Percentiles rank a stretch among this genome's conserved stretches.
Evolutionary conservation across 2,888 invertebrate species (phyloP).

Genomic region (Ernsta delagoae): DNA sequence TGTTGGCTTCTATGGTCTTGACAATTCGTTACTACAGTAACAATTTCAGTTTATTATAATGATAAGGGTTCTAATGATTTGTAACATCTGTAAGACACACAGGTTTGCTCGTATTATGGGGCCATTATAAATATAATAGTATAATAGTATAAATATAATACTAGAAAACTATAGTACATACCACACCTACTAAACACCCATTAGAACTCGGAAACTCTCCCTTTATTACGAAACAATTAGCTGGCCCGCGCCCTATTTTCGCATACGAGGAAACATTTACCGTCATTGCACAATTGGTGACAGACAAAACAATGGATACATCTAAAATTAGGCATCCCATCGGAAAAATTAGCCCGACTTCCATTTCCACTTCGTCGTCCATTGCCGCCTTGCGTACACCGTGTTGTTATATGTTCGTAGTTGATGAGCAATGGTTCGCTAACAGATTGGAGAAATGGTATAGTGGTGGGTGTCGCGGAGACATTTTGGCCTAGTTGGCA

Average conservation of each 20-base stretch:
- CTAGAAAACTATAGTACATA: too few species aligned
- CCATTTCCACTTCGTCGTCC: conserved; percentile 34
- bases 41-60: too few species aligned
- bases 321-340: conserved; percentile 61
- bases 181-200: too few species aligned
- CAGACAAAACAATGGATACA: conserved; percentile 75
- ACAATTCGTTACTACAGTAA: too few species aligned
- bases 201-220: conserved; percentile 40
- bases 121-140: too few species aligned
- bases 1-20: too few species aligned
- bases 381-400: conserved; percentile 24
- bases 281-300: conserved; percentile 68
- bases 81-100: too few species aligned
- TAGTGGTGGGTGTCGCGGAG: conserved; percentile 56
- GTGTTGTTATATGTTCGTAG: background rate
- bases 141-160: too few species aligned
- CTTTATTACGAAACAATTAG: conserved; percentile 68
- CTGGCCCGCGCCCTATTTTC: conserved; percentile 61
- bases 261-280: conserved; percentile 73
- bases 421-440: conserved; percentile 36
- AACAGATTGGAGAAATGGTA: conserved; percentile 40
- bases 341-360: conserved; percentile 52
- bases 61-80: too few species aligned
- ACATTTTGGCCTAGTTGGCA: conserved; percentile 81
- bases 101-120: too few species aligned